These are phyloP conservation scores for Dione juno DNA, from an alignment of 2,888 invertebrate species.

Conservation along the genomic window DNA sequence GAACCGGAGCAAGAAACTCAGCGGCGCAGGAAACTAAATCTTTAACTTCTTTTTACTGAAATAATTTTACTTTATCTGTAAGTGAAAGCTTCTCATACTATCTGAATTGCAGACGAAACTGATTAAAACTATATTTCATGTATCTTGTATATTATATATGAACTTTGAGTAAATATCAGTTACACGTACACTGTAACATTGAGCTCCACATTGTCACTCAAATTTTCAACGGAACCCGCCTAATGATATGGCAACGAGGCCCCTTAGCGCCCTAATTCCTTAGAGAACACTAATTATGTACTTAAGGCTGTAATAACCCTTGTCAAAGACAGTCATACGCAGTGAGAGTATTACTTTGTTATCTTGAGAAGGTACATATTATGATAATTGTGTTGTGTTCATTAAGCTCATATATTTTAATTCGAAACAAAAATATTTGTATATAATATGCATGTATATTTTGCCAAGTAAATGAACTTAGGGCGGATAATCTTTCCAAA, in stretches of 20 bases:
- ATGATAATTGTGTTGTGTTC: background rate
- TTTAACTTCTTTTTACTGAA: background rate
- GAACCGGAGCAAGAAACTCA: too few species aligned
- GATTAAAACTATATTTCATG: background rate
- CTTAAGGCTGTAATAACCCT: constrained; percentile 29
- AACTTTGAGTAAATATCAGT: too few species aligned
- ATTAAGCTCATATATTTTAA: background rate
- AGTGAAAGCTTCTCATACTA: too few species aligned
- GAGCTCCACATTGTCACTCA: background rate
- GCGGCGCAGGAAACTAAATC: too few species aligned
- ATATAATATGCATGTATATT: background rate
- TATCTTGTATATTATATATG: background rate
- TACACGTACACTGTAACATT: background rate
- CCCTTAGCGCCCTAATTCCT: constrained; percentile 31
- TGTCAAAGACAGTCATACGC: constrained; percentile 34
- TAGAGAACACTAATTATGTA: constrained; percentile 31
- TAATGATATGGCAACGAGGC: constrained; percentile 24
- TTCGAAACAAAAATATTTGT: background rate
- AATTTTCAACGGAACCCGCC: constrained; percentile 18
- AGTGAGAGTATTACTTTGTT: constrained; percentile 2
- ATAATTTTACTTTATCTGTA: background rate
- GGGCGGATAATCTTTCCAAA: too few species aligned
- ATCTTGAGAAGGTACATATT: background rate
- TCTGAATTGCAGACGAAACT: too few species aligned
- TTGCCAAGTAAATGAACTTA: background rate